Evolutionary conservation across 2,888 invertebrate species (phyloP), one percentile per base, ranked within the genome.

Genomic region (Clanis bilineata): DNA sequence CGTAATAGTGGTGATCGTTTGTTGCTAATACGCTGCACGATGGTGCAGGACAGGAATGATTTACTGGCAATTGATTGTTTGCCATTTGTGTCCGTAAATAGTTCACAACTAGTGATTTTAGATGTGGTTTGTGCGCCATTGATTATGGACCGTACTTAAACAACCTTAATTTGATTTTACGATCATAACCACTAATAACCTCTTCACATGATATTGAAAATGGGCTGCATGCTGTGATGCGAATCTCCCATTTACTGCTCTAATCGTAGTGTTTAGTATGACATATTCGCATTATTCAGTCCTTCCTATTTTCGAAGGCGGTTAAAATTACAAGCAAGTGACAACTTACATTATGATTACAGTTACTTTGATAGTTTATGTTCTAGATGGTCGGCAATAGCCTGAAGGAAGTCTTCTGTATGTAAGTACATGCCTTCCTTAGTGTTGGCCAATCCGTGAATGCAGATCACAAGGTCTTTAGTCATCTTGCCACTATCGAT

Each of bases 381-480:
- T 62, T 95, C 94, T 6, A 97, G 92, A 75, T 95, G 94, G 62
- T 96, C 95, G 57, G 95, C 94, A 71, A 98, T 95, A 41, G 97
- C 97, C 62, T 95, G 94, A 60, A 98, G 90, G 92, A 97, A 98
- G 83, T 97, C 97, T 90, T 96, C 95, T 0, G 98, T 98, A 83
- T 96, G 94, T 67, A 97, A 92, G 83, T 93, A 98, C 94, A 96
- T 96, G 62, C 95, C 95, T 60, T 96, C 95, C 82, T 96, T 96
- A 12, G 97, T 95, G 79, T 96, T 96, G 62, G 95, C 93, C 69
- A 97, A 73, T 23, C 97, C 97, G 81, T 97, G 95, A 79, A 98
- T 97, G 79, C 97, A 97, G 63, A 95, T 96, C 18, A 96, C 97
- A 74, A 98, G 92, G 90, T 98, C 97, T 89, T 97, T 98, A 15